Percentiles rank a stretch among this genome's conserved stretches.
Conservation (phyloP, 2,888 invertebrate species). For the Herminia tarsipennalis region DNA sequence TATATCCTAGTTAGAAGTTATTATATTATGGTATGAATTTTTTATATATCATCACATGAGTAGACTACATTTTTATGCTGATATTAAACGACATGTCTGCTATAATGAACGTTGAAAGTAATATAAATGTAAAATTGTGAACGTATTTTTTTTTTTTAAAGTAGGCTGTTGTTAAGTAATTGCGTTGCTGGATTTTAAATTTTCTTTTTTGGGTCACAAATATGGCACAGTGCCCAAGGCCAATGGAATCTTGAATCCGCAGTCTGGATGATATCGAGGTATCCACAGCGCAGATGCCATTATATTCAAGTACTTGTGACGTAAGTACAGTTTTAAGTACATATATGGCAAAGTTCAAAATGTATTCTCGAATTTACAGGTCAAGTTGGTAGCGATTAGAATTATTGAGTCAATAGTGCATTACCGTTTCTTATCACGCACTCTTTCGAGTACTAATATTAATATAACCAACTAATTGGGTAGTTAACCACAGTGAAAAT, state of each 20-base stretch:
- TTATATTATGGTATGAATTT: constrained; percentile 6
- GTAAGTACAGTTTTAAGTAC: background rate
- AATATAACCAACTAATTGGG: too few species aligned
- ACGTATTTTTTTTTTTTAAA: background rate
- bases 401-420: too few species aligned
- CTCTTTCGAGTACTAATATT: too few species aligned
- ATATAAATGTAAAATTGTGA: too few species aligned
- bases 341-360: background rate
- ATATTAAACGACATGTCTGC: too few species aligned
- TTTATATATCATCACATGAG: too few species aligned
- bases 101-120: too few species aligned
- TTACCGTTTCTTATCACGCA: too few species aligned
- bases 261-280: constrained; percentile 12
- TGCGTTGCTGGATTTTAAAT: background rate
- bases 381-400: too few species aligned
- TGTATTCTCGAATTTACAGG: too few species aligned
- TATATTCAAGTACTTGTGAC: constrained; percentile 2
- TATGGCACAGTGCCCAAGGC: constrained; percentile 47
- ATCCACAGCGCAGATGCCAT: constrained; percentile 3
- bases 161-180: background rate
- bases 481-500: too few species aligned
- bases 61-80: too few species aligned
- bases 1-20: constrained; percentile 3
- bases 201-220: constrained; percentile 10
- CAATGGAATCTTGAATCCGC: constrained; percentile 14